Conservation (phyloP, 2,888 invertebrate genomes). For the Protophormia terraenovae region DNA sequence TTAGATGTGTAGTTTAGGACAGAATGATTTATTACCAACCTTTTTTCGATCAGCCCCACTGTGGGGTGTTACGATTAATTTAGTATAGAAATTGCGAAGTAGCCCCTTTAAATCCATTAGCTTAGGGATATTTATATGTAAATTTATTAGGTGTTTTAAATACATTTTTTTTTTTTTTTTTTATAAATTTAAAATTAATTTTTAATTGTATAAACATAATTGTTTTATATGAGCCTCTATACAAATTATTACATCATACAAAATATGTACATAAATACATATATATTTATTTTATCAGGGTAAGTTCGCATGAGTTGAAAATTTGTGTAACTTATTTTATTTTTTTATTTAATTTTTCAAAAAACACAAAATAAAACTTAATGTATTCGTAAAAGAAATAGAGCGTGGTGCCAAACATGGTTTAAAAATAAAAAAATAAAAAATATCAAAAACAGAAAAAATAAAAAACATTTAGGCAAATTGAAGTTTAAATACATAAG, state of each 20-base stretch:
- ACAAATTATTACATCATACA: conserved; percentile 34
- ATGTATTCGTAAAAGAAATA: conserved; percentile 55
- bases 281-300: not conserved
- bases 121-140: too few species aligned
- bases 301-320: not conserved
- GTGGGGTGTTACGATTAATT: too few species aligned
- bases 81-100: too few species aligned
- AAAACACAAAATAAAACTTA: conserved; percentile 32
- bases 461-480: conserved; percentile 17
- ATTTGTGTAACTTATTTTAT: not conserved
- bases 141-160: too few species aligned
- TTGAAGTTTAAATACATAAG: conserved; percentile 30
- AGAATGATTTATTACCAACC: too few species aligned
- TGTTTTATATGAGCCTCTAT: not conserved
- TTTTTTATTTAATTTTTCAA: conserved; percentile 19
- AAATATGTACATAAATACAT: not conserved
- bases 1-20: too few species aligned
- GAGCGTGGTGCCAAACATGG: conserved; percentile 57
- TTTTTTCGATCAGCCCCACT: too few species aligned
- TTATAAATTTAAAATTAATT: too few species aligned
- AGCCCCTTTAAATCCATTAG: too few species aligned
- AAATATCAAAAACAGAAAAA: not conserved
- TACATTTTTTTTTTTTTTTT: too few species aligned
- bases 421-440: conserved; percentile 40
- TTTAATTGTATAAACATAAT: too few species aligned